Evolutionary conservation across 2,888 invertebrate genomes (phyloP).

Genomic region (Hydropsyche betteni): DNA sequence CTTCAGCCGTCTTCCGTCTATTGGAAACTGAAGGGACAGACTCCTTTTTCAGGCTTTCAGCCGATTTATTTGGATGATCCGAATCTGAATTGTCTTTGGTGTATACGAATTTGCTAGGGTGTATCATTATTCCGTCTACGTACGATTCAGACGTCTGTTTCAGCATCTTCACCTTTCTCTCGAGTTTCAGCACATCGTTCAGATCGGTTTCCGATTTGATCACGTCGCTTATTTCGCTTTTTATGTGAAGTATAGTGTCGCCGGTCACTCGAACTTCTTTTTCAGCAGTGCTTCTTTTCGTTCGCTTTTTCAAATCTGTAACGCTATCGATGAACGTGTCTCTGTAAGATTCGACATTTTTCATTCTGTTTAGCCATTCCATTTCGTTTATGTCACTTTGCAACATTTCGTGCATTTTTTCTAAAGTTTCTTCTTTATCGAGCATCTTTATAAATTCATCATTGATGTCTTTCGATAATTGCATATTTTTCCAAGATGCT

Average conservation of each 20-base stretch:
- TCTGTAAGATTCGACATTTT: slow-evolving; percentile 26
- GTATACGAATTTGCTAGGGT: slow-evolving; percentile 46
- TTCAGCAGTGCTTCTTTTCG: slow-evolving; percentile 18
- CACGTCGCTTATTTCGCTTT: slow-evolving; percentile 46
- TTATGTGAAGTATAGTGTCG: slow-evolving; percentile 46
- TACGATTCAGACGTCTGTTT: background rate
- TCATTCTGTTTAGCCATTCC: background rate
- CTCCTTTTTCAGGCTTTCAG: slow-evolving; percentile 7
- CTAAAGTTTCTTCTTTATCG: slow-evolving; percentile 21
- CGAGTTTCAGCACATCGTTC: slow-evolving; percentile 16
- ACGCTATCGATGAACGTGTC: slow-evolving; percentile 47
- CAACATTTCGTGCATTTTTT: slow-evolving; percentile 24
- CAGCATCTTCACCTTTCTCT: slow-evolving; percentile 2
- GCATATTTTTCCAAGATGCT: slow-evolving; percentile 9
- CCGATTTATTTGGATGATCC: background rate
- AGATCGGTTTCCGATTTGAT: slow-evolving; percentile 48
- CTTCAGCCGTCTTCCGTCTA: slow-evolving; percentile 3
- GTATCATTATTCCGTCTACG: slow-evolving; percentile 46
- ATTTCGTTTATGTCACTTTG: slow-evolving; percentile 1
- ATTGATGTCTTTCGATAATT: slow-evolving; percentile 12
- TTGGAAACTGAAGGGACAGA: background rate
- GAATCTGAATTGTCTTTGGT: background rate
- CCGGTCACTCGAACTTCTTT: slow-evolving; percentile 38
- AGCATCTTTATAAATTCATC: slow-evolving; percentile 28
- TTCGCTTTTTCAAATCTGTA: slow-evolving; percentile 30